These are phyloP conservation scores for Drosophila nannoptera DNA, from an alignment of 1,140 invertebrate genomes.

Conservation along the genomic window DNA sequence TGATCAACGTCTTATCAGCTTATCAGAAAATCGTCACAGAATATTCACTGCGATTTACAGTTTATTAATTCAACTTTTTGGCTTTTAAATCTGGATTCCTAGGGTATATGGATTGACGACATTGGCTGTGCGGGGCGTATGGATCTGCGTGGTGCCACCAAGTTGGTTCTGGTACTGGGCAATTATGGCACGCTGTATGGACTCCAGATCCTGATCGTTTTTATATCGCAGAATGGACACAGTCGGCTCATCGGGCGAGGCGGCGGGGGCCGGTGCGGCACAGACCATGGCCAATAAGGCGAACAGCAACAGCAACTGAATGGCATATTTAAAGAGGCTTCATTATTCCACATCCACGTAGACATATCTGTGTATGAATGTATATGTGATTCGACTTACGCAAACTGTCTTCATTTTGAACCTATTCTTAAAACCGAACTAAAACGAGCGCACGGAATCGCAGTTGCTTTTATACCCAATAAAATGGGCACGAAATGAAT, in stretches of 20 bases:
- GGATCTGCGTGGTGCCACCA: conserved; percentile 60
- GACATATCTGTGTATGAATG: neutral
- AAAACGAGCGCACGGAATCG: conserved; percentile 21
- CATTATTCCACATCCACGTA: neutral
- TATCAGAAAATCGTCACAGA: conserved; percentile 40
- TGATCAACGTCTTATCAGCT: conserved; percentile 19
- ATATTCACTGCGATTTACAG: conserved; percentile 36
- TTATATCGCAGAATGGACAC: conserved; percentile 60
- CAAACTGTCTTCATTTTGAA: conserved; percentile 53
- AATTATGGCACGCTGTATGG: conserved; percentile 60
- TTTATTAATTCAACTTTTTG: conserved; percentile 44
- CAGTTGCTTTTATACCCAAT: conserved; percentile 49
- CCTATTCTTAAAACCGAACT: conserved; percentile 35
- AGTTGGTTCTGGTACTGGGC: conserved; percentile 60
- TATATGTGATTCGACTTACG: conserved; percentile 33
- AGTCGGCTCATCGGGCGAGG: conserved; percentile 38
- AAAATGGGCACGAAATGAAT: neutral
- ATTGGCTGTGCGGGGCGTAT: conserved; percentile 45
- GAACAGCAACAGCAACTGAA: conserved; percentile 50
- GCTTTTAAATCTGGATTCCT: conserved; percentile 52
- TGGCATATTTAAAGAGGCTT: neutral
- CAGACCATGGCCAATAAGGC: conserved; percentile 39
- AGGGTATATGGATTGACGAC: conserved; percentile 52
- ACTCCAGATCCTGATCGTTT: conserved; percentile 62
- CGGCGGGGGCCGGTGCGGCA: conserved; percentile 30